phyloP scores from a whole-genome alignment of 2,888 invertebrate genomes.

The Anoplius nigerrimus region DNA sequence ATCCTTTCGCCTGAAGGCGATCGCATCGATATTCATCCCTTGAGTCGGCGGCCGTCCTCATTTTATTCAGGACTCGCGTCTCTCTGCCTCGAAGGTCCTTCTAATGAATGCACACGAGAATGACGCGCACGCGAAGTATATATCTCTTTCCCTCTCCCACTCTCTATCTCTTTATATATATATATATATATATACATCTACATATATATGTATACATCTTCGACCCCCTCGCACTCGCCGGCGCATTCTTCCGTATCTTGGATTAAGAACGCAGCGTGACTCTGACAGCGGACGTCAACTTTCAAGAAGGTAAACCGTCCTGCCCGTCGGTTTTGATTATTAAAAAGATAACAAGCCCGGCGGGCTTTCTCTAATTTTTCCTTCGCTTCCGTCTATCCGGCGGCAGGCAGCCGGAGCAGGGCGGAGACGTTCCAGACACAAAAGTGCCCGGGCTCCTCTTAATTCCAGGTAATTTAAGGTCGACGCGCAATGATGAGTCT shows the following conservation, averaged over 20 bases:
- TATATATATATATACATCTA: no score
- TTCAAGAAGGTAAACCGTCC: constrained; percentile 48
- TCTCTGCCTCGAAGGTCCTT: no score
- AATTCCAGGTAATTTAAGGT: constrained; percentile 58
- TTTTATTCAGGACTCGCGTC: not conserved
- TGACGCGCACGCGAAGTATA: no score
- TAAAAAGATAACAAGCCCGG: constrained; percentile 71
- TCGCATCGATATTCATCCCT: no score
- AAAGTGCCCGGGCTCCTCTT: constrained; percentile 52
- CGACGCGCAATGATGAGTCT: constrained; percentile 55
- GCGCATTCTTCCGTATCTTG: constrained; percentile 54
- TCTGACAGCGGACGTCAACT: constrained; percentile 62
- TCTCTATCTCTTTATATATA: constrained; percentile 22
- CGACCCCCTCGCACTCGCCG: not conserved
- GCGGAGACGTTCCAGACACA: constrained; percentile 44
- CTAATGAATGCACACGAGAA: no score
- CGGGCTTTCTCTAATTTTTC: constrained; percentile 64
- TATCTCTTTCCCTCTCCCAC: not conserved
- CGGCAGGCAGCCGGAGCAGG: constrained; percentile 21
- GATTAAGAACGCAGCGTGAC: constrained; percentile 70
- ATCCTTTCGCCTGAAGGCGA: no score
- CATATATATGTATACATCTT: not conserved
- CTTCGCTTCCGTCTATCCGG: constrained; percentile 44
- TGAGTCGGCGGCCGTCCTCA: no score
- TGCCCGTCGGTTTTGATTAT: constrained; percentile 69